phyloP scores from a whole-genome alignment of 2,888 invertebrate species.

The Tachystola acroxantha region DNA sequence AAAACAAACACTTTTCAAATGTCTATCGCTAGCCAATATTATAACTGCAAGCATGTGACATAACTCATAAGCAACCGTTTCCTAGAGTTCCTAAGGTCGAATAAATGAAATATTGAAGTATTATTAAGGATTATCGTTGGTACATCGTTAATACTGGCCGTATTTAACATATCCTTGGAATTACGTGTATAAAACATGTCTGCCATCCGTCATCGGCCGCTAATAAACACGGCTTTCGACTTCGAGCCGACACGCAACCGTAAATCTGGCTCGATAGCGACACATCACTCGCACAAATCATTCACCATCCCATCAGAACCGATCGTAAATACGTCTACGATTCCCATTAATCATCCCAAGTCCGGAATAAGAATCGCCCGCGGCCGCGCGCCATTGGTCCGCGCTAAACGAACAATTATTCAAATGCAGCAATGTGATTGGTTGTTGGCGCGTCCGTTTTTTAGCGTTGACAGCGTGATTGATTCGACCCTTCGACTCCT shows the following conservation, averaged over 20 bases:
- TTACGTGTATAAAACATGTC: conserved; percentile 44
- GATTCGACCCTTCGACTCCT: conserved; percentile 72
- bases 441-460: conserved; percentile 51
- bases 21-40: too few species aligned
- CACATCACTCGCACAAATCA: conserved; percentile 63
- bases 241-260: conserved; percentile 48
- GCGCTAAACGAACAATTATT: conserved; percentile 70
- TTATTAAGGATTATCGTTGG: background rate
- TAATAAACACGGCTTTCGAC: conserved; percentile 37
- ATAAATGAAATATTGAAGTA: too few species aligned
- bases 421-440: conserved; percentile 64
- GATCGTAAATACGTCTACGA: conserved; percentile 62
- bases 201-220: conserved; percentile 46
- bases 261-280: conserved; percentile 59
- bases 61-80: too few species aligned
- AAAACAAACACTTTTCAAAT: too few species aligned
- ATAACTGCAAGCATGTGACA: too few species aligned
- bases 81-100: too few species aligned
- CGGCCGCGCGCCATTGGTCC: conserved; percentile 63
- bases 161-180: conserved; percentile 44
- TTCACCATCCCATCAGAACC: conserved; percentile 56
- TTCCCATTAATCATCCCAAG: conserved; percentile 66
- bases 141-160: too few species aligned
- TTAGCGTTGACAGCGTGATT: conserved; percentile 68
- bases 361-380: conserved; percentile 56